Conservation (phyloP, 2,797 vertebrate species). For the Melanotaenia boesemani region DNA sequence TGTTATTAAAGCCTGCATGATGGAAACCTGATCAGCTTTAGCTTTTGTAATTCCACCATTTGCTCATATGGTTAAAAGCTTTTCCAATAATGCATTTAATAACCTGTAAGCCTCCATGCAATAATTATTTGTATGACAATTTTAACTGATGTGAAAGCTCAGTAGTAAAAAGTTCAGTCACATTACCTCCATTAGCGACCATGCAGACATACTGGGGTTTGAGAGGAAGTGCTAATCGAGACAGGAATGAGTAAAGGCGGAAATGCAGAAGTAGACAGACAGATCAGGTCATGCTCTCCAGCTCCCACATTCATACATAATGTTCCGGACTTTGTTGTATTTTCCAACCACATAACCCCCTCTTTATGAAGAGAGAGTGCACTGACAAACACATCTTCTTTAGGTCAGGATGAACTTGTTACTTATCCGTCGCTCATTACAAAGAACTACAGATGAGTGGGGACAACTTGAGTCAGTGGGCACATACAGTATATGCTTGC, state of each 20-base stretch:
- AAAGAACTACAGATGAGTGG: constrained; percentile 47
- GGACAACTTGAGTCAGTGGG: constrained; percentile 59
- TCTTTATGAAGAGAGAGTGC: not conserved
- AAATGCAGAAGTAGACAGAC: constrained; percentile 41
- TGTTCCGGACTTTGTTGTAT: constrained; percentile 38
- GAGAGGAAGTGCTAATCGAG: constrained; percentile 25
- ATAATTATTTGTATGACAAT: constrained; percentile 22
- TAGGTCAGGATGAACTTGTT: constrained; percentile 30
- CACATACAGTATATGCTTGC: constrained; percentile 1
- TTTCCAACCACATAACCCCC: constrained; percentile 59
- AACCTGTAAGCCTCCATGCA: constrained; percentile 12
- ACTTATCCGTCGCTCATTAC: constrained; percentile 30
- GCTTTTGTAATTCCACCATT: constrained; percentile 11
- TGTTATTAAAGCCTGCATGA: not conserved
- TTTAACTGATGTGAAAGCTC: constrained; percentile 23
- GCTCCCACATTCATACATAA: constrained; percentile 57
- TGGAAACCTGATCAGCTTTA: constrained; percentile 6
- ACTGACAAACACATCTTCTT: constrained; percentile 36
- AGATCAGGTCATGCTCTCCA: constrained; percentile 22
- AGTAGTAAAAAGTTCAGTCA: constrained; percentile 25
- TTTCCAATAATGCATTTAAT: constrained; percentile 35
- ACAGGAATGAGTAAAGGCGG: constrained; percentile 45
- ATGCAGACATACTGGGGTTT: constrained; percentile 5
- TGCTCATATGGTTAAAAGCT: constrained; percentile 23
- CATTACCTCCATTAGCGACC: constrained; percentile 17